Percentiles rank a stretch among this genome's conserved stretches.
Conservation (phyloP, 2,888 invertebrate species). For the Seladonia tumulorum region DNA sequence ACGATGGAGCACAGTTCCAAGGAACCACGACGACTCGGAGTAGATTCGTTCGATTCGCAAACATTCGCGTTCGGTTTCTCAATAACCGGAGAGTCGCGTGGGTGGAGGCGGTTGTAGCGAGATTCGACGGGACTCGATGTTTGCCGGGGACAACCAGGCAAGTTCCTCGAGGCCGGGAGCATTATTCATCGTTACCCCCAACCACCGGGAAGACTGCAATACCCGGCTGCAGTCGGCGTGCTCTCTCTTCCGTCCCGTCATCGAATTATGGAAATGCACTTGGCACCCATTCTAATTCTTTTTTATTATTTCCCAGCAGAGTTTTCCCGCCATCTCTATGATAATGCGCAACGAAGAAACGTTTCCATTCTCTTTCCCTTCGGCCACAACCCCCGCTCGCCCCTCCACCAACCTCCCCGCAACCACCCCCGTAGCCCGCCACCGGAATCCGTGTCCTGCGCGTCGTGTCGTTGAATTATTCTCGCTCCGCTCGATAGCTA, state of each 20-base stretch:
- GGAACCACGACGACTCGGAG: background rate
- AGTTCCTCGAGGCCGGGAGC: conserved; percentile 31
- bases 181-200: conserved; percentile 61
- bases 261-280: conserved; percentile 73
- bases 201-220: conserved; percentile 5
- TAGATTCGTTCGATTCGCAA: background rate
- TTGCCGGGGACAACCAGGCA: conserved; percentile 24
- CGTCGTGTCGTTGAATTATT: conserved; percentile 37
- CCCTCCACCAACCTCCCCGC: background rate
- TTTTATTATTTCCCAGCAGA: conserved; percentile 70
- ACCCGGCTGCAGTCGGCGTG: conserved; percentile 3
- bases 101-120: conserved; percentile 4
- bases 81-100: background rate
- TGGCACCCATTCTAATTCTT: conserved; percentile 69
- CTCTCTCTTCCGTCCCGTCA: conserved; percentile 39
- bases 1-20: background rate
- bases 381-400: background rate
- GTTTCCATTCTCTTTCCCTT: conserved; percentile 43
- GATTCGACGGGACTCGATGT: conserved; percentile 28
- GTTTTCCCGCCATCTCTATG: conserved; percentile 70
- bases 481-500: background rate
- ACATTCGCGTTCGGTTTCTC: conserved; percentile 5
- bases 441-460: conserved; percentile 16
- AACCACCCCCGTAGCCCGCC: background rate
- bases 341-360: conserved; percentile 62